Evolutionary conservation across 2,113 vertebrate genomes (phyloP).

Genomic region (Dermatemys mawii): DNA sequence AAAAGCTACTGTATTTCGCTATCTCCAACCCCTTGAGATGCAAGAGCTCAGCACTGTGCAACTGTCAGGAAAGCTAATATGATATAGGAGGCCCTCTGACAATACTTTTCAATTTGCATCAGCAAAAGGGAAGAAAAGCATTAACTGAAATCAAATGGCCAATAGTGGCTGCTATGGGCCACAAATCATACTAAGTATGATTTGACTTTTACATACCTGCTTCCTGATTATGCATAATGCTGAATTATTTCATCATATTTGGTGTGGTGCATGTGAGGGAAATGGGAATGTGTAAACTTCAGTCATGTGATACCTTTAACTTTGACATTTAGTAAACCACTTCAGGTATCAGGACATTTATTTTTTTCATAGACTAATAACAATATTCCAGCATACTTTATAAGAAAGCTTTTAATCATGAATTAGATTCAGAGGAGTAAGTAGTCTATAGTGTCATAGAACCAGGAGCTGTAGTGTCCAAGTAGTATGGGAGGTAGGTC

Average conservation of each 20-base stretch:
- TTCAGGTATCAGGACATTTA: no score
- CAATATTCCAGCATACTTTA: not conserved
- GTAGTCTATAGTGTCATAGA: no score
- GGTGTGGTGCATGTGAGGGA: not conserved
- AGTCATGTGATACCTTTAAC: not conserved
- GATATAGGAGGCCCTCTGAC: not conserved
- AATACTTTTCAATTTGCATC: not conserved
- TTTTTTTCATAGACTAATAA: no score
- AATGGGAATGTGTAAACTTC: not conserved
- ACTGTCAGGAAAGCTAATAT: not conserved
- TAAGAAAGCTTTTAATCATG: no score
- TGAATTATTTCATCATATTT: not conserved
- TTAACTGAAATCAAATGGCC: not conserved
- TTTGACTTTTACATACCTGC: not conserved
- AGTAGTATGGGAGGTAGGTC: no score
- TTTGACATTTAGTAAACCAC: no score
- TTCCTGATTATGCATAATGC: no score
- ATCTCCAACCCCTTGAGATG: slow-evolving; percentile 12
- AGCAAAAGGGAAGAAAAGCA: not conserved
- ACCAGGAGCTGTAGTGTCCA: no score
- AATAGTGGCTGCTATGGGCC: not conserved
- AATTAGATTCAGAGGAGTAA: no score
- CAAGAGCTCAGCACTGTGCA: not conserved
- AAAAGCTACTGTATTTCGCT: slow-evolving; percentile 8
- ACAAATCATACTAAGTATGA: not conserved